Evolutionary conservation across 2,888 invertebrate species (phyloP).

Genomic region (Agonopterix arenella): DNA sequence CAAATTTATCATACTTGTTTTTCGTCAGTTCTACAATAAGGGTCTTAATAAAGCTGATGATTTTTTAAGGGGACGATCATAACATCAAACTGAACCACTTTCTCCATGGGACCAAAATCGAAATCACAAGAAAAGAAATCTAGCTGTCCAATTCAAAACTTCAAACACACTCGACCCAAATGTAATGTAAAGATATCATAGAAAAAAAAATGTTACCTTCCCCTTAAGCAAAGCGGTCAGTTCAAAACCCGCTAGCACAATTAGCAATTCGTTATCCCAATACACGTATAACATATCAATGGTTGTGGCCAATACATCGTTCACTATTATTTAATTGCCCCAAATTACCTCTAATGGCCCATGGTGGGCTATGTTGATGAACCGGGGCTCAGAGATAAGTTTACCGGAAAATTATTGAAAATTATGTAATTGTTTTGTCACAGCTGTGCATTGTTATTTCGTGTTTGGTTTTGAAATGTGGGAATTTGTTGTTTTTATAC

Average conservation of each 20-base stretch:
- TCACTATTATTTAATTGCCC: slow-evolving; percentile 56
- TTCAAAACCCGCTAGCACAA: slow-evolving; percentile 43
- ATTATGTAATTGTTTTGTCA: slow-evolving; percentile 7
- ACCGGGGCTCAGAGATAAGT: not conserved
- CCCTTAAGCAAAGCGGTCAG: slow-evolving; percentile 46
- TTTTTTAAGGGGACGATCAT: too few relatives aligned
- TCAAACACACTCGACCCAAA: too few relatives aligned
- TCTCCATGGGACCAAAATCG: too few relatives aligned
- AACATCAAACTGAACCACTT: too few relatives aligned
- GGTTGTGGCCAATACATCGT: slow-evolving; percentile 34
- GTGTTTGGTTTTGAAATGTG: too few relatives aligned
- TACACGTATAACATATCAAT: slow-evolving; percentile 23
- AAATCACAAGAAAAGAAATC: too few relatives aligned
- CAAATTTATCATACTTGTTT: too few relatives aligned
- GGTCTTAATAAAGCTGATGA: too few relatives aligned
- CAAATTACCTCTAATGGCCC: slow-evolving; percentile 46
- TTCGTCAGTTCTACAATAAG: too few relatives aligned
- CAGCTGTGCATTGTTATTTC: not conserved
- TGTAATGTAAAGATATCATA: too few relatives aligned
- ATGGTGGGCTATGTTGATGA: slow-evolving; percentile 3
- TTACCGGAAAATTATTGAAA: slow-evolving; percentile 12
- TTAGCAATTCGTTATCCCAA: slow-evolving; percentile 64
- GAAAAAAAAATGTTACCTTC: slow-evolving; percentile 8
- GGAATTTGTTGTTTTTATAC: too few relatives aligned
- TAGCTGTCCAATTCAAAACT: too few relatives aligned